Evolutionary conservation across 2,888 invertebrate genomes (phyloP).

Genomic region (Rhopalosiphum nymphaeae): DNA sequence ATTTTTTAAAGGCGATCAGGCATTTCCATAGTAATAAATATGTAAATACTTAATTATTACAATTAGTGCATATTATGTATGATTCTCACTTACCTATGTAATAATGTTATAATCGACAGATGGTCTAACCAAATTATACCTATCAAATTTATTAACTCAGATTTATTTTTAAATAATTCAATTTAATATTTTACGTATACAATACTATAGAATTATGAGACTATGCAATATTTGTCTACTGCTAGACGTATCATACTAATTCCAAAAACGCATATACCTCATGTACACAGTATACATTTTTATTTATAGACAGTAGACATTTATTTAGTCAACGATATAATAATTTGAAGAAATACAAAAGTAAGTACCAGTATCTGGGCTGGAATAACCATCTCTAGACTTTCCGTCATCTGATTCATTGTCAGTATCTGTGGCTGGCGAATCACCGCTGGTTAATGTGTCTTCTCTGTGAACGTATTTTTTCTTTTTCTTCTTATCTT

Average conservation of each 20-base stretch:
- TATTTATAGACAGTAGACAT: not conserved
- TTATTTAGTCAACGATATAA: not conserved
- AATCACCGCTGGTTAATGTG: constrained; percentile 37
- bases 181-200: not conserved
- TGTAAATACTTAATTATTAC: not conserved
- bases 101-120: not conserved
- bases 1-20: not conserved
- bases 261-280: not conserved
- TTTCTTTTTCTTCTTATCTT: constrained; percentile 61
- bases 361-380: constrained; percentile 57
- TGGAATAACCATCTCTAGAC: constrained; percentile 59
- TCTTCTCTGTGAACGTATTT: constrained; percentile 43
- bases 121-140: not conserved
- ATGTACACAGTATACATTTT: not conserved
- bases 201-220: not conserved
- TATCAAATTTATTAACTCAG: not conserved
- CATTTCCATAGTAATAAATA: not conserved
- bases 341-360: not conserved
- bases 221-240: not conserved
- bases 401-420: constrained; percentile 59
- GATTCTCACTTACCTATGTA: not conserved
- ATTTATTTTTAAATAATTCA: not conserved
- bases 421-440: constrained; percentile 47
- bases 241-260: not conserved
- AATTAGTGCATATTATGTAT: not conserved